These are phyloP conservation scores for Neoascia interrupta DNA, from an alignment of 2,888 invertebrate species.

Conservation along the genomic window DNA sequence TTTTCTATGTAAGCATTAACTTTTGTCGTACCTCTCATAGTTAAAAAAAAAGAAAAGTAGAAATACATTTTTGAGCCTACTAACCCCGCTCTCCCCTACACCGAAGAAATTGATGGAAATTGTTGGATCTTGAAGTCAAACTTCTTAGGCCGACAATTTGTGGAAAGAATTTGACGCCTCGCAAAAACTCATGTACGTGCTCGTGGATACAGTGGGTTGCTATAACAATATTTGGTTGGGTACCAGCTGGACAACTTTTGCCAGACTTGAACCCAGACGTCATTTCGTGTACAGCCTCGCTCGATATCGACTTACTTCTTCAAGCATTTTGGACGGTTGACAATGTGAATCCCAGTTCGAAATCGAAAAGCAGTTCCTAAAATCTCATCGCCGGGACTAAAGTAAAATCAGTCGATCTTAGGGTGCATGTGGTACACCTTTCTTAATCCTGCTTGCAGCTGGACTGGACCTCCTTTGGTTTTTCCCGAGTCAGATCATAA, in stretches of 20 bases:
- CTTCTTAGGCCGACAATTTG: not conserved
- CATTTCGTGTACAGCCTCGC: not conserved
- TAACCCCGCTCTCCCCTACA: too few species aligned
- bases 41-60: too few species aligned
- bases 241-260: conserved; percentile 1
- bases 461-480: too few species aligned
- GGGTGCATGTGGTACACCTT: too few species aligned
- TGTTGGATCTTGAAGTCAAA: not conserved
- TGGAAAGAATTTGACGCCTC: conserved; percentile 3
- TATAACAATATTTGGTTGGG: conserved; percentile 1
- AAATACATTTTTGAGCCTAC: too few species aligned
- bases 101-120: not conserved
- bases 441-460: too few species aligned
- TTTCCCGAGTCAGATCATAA: too few species aligned
- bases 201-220: too few species aligned
- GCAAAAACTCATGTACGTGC: not conserved
- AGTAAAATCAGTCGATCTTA: too few species aligned
- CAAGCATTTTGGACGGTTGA: conserved; percentile 6
- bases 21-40: too few species aligned
- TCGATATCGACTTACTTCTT: not conserved
- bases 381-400: not conserved
- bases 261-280: not conserved
- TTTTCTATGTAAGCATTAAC: too few species aligned
- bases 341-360: not conserved
- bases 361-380: conserved; percentile 6